Conservation (phyloP, 2,797 vertebrate genomes). For the Chromobotia macracanthus region DNA sequence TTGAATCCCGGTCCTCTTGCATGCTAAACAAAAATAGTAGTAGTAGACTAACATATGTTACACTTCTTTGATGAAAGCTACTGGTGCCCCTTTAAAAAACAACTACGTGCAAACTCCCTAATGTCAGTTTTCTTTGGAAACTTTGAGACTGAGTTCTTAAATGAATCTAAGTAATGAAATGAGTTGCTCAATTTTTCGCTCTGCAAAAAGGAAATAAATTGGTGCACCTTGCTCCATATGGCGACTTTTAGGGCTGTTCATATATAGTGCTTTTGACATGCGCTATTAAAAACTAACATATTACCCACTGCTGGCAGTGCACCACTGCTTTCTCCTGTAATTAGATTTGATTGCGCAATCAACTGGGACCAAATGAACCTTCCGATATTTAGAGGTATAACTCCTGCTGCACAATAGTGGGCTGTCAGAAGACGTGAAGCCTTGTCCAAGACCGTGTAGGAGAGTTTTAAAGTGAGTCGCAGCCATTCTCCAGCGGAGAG, state of each 20-base stretch:
- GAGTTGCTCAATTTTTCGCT: conserved; percentile 48
- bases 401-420: conserved; percentile 56
- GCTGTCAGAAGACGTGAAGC: conserved; percentile 50
- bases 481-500: conserved; percentile 48
- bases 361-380: conserved; percentile 65
- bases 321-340: conserved; percentile 70
- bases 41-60: neutral
- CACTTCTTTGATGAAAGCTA: neutral
- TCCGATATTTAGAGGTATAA: conserved; percentile 57
- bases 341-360: conserved; percentile 71
- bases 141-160: conserved; percentile 1
- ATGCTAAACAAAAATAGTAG: neutral
- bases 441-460: conserved; percentile 37
- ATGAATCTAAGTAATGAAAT: conserved; percentile 17
- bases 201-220: conserved; percentile 61
- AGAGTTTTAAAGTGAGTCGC: conserved; percentile 47
- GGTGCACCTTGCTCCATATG: conserved; percentile 59
- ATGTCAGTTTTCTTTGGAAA: conserved; percentile 29
- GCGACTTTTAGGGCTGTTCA: conserved; percentile 64
- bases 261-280: conserved; percentile 65
- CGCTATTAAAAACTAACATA: conserved; percentile 60
- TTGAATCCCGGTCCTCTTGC: neutral
- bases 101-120: neutral
- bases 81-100: no score
- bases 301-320: conserved; percentile 62